These are phyloP conservation scores for Geotrupes spiniger DNA, from an alignment of 2,888 invertebrate genomes.

Conservation along the genomic window DNA sequence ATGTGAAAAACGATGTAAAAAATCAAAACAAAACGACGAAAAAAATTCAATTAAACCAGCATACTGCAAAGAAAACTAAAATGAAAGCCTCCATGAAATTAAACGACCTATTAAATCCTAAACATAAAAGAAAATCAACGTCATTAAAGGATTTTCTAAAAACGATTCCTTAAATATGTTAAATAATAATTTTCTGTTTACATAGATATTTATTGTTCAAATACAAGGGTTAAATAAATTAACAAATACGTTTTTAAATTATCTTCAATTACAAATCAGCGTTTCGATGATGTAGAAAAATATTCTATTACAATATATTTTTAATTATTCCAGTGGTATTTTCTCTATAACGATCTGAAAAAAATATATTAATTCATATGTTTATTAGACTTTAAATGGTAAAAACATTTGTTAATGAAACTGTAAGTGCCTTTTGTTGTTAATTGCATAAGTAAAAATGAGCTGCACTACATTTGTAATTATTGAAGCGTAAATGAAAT, in stretches of 20 bases:
- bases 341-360: slow-evolving; percentile 72
- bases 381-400: too few relatives aligned
- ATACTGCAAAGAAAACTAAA: too few relatives aligned
- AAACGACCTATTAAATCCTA: too few relatives aligned
- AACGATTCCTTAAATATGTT: too few relatives aligned
- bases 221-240: not conserved
- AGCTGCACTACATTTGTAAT: slow-evolving; percentile 20
- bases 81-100: too few relatives aligned
- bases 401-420: not conserved
- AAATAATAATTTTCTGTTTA: too few relatives aligned
- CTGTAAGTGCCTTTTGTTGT: not conserved
- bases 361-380: slow-evolving; percentile 24
- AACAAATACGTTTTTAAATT: not conserved
- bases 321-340: slow-evolving; percentile 65
- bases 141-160: not conserved
- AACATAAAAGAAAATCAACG: too few relatives aligned
- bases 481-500: slow-evolving; percentile 7
- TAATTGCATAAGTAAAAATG: slow-evolving; percentile 5
- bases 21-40: too few relatives aligned
- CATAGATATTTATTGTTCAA: not conserved
- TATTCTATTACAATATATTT: not conserved
- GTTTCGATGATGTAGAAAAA: not conserved
- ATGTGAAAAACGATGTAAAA: not conserved
- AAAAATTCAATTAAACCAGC: too few relatives aligned
- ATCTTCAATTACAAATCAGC: not conserved